phyloP scores from a whole-genome alignment of 2,113 vertebrate species.

The Macroglossus sobrinus region DNA sequence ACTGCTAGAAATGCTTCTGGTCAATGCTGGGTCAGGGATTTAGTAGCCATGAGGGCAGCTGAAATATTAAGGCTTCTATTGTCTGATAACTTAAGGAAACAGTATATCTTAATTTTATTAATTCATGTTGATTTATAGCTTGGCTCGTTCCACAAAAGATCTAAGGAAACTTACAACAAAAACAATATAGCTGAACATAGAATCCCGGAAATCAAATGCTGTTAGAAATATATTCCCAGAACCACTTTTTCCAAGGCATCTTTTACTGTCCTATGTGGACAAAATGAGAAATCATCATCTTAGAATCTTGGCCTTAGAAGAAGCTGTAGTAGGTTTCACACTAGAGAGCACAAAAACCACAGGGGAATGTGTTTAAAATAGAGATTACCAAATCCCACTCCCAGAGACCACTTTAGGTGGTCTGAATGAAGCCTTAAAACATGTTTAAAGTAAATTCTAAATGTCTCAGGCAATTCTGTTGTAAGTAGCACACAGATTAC shows the following conservation, averaged over 20 bases:
- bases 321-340: neutral
- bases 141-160: slow-evolving; percentile 58
- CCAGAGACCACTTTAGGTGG: neutral
- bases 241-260: neutral
- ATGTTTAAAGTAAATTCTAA: slow-evolving; percentile 14
- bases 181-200: slow-evolving; percentile 47
- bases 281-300: slow-evolving; percentile 16
- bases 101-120: slow-evolving; percentile 56
- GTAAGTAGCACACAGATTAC: neutral
- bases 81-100: slow-evolving; percentile 58
- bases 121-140: slow-evolving; percentile 63
- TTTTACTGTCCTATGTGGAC: neutral
- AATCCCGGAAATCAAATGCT: slow-evolving; percentile 47
- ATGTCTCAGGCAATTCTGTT: neutral
- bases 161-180: slow-evolving; percentile 63
- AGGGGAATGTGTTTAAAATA: slow-evolving; percentile 30
- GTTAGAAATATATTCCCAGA: slow-evolving; percentile 56
- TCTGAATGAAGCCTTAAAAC: neutral
- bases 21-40: slow-evolving; percentile 52
- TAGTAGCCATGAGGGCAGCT: slow-evolving; percentile 20
- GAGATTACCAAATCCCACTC: neutral
- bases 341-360: neutral
- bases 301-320: neutral
- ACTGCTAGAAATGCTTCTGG: slow-evolving; percentile 20
- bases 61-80: slow-evolving; percentile 28